Conservation (phyloP, 2,113 vertebrate genomes). For the Micromys minutus region DNA sequence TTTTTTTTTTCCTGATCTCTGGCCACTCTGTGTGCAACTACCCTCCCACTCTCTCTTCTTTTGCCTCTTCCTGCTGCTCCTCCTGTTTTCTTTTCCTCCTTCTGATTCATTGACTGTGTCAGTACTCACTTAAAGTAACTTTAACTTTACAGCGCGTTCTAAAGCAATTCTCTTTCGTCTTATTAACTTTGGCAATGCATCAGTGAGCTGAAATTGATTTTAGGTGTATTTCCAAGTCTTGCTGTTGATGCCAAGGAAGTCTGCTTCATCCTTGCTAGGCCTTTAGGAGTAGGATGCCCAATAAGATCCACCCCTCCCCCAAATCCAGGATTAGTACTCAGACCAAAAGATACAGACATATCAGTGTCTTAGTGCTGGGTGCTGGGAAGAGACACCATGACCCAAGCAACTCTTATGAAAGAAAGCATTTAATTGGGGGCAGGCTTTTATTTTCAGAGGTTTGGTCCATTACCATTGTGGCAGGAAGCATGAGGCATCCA, state of each 20-base stretch:
- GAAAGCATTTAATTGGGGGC: neutral
- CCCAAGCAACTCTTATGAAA: neutral
- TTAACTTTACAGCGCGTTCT: neutral
- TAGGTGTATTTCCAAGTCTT: neutral
- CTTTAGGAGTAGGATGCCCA: neutral
- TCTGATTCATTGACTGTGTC: neutral
- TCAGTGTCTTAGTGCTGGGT: too few species aligned
- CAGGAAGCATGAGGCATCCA: neutral
- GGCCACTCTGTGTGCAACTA: neutral
- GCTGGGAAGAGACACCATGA: neutral
- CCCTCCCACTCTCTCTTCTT: neutral
- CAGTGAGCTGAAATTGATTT: neutral
- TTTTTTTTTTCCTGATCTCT: neutral
- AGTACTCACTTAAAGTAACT: neutral
- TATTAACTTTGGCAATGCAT: neutral
- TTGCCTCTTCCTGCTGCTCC: neutral
- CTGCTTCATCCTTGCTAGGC: neutral
- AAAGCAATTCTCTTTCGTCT: neutral
- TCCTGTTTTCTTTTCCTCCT: neutral
- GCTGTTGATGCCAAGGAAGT: neutral
- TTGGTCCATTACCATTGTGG: too few species aligned
- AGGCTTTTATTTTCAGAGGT: neutral
- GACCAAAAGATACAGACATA: neutral
- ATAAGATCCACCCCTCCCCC: neutral
- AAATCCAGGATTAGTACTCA: neutral